Base-by-base conservation (phyloP, 2,113 vertebrate species). In the Amphiprion ocellaris region DNA sequence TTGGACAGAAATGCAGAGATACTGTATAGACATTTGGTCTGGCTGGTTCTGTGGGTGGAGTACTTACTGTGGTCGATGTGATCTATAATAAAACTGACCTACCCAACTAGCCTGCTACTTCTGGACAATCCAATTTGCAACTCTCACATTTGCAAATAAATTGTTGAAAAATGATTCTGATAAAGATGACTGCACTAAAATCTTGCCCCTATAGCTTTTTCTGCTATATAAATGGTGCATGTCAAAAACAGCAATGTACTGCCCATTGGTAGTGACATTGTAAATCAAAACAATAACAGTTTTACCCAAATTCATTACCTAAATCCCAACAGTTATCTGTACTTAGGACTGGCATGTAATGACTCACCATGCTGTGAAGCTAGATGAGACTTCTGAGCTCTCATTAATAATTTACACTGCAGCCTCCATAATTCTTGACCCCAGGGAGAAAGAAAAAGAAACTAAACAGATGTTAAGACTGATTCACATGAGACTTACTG, bases 371-470 rank as follows among this genome's bases (percentile, higher is more conserved):
- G 33, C 79, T 62, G 72, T n/a, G 76, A 50, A 74, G 77, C 66
- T 33, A 10, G 52, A 79, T 15, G 49, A 85, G 61, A 52, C 59
- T 79, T 60, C 58, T 12, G 61, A 68, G 55, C 17, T 44, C 69
- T 72, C 75, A 69, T 90, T 79, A 82, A 82, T 84, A 50, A 87
- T 82, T 79, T 37, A 90, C 74, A 54, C 63, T 7, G 23, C 82
- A 60, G 77, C 66, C 72, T 75, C 52, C 30, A 26, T 41, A 55
- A 74, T 21, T 68, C 47, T 59, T 59, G 56, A 76, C 67, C 83
- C 74, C 37, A 54, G 65, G 69, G 79, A 64, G 52, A 16, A 30
- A 23, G 77, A 37, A 37, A 60, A 33, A 62, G 23, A 47, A 64
- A 39, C 65, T 33, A 33, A 71, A 64, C 69, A 67, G 71, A 82